phyloP scores from a whole-genome alignment of 2,113 vertebrate species.

The Acrocephalus arundinaceus region DNA sequence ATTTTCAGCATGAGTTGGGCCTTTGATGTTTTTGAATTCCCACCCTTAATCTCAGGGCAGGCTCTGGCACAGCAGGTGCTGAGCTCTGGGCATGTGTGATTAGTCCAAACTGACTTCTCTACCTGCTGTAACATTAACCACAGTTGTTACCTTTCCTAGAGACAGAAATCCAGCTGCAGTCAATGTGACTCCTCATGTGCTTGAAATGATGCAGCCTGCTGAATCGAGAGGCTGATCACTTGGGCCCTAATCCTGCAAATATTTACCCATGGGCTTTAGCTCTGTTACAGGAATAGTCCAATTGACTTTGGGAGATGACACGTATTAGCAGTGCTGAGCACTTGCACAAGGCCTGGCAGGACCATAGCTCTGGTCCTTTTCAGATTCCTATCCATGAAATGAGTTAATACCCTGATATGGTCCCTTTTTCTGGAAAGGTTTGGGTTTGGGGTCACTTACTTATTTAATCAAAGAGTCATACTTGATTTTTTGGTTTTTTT shows the following conservation, averaged over 20 bases:
- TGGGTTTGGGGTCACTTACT: not conserved
- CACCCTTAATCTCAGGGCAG: not conserved
- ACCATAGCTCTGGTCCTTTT: not conserved
- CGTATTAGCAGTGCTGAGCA: not conserved
- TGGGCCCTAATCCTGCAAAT: not conserved
- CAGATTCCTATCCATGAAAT: not conserved
- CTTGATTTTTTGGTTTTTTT: not conserved
- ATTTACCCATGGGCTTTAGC: not conserved
- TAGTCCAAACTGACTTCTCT: not conserved
- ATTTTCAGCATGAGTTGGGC: not conserved
- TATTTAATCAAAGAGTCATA: not conserved
- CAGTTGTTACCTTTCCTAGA: not conserved
- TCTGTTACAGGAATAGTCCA: not conserved
- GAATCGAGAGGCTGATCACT: not conserved
- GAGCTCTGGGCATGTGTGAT: not conserved
- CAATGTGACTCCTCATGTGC: rapidly evolving
- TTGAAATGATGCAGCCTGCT: not conserved
- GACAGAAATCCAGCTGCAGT: not conserved
- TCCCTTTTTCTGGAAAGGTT: not conserved
- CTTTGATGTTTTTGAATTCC: constrained; percentile 11
- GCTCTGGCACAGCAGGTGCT: not conserved
- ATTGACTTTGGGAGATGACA: not conserved
- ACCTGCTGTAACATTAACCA: not conserved
- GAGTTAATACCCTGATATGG: not conserved
- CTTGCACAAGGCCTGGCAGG: not conserved